Conservation (phyloP, 2,797 vertebrate genomes). For the Sitta carolinensis region DNA sequence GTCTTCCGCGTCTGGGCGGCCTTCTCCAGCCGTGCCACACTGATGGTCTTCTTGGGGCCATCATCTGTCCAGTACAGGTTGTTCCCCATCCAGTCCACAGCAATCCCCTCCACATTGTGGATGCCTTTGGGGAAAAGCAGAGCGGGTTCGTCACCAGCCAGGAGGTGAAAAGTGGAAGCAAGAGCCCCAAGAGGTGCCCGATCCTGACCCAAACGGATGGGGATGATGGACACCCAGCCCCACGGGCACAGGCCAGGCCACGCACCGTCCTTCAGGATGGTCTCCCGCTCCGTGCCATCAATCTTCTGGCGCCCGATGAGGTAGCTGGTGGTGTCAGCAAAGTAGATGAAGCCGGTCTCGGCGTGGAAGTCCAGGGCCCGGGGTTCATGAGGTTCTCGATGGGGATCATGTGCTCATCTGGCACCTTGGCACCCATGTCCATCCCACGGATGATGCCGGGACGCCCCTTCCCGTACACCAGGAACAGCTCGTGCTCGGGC, state of each 20-base stretch:
- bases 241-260: not conserved
- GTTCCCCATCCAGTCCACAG: conserved; percentile 98
- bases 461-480: conserved; percentile 94
- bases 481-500: conserved; percentile 93
- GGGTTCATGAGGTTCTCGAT: conserved; percentile 98
- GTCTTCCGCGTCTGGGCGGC: conserved; percentile 94
- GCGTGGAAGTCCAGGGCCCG: conserved; percentile 94
- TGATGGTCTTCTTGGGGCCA: conserved; percentile 96
- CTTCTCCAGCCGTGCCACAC: conserved; percentile 93
- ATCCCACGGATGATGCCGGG: conserved; percentile 96
- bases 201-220: fast-evolving
- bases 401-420: conserved; percentile 97
- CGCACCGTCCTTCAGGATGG: conserved; percentile 92
- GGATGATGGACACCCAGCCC: fast-evolving
- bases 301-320: conserved; percentile 97
- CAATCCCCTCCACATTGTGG: conserved; percentile 95
- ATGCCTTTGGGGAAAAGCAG: conserved; percentile 78
- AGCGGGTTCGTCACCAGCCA: fast-evolving
- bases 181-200: fast-evolving
- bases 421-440: conserved; percentile 94
- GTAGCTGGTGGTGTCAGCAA: conserved; percentile 95
- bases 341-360: conserved; percentile 94
- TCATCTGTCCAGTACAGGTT: conserved; percentile 99
- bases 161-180: not conserved
- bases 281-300: conserved; percentile 91